These are phyloP conservation scores for Lophius piscatorius DNA, from an alignment of 2,113 vertebrate genomes.

Conservation along the genomic window DNA sequence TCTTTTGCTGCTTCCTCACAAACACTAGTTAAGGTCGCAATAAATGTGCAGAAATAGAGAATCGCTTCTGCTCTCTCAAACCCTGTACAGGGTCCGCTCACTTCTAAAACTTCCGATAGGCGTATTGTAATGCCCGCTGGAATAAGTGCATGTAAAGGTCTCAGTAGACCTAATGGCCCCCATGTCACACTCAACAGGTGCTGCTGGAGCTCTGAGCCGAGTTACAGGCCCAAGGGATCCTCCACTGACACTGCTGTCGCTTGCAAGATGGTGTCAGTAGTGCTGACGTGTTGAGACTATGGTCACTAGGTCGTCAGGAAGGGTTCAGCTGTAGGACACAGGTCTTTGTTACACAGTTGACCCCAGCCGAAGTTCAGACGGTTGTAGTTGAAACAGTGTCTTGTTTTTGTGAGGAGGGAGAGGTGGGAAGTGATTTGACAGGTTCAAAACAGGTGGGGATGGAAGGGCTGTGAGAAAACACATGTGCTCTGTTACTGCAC, in stretches of 20 bases:
- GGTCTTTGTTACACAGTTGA: conserved; percentile 74
- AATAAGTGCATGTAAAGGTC: conserved; percentile 56
- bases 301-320: conserved; percentile 39
- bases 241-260: conserved; percentile 39
- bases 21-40: conserved; percentile 33
- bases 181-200: conserved; percentile 68
- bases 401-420: conserved; percentile 43
- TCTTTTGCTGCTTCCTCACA: conserved; percentile 16
- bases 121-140: conserved; percentile 59
- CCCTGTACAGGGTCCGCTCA: conserved; percentile 37
- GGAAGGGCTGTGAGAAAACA: conserved; percentile 9
- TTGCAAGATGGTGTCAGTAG: conserved; percentile 34
- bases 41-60: conserved; percentile 36
- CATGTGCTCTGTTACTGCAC: background rate
- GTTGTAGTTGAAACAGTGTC: conserved; percentile 45
- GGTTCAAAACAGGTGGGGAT: conserved; percentile 35
- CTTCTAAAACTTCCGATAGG: conserved; percentile 57
- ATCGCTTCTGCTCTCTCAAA: conserved; percentile 26
- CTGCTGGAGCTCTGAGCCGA: conserved; percentile 66
- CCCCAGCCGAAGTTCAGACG: conserved; percentile 52
- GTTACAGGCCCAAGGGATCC: conserved; percentile 66
- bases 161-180: conserved; percentile 58
- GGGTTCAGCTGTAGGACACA: conserved; percentile 75
- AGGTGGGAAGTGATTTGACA: conserved; percentile 23
- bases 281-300: conserved; percentile 33